Evolutionary conservation across 2,113 vertebrate genomes (phyloP), one percentile per base, ranked within the genome.

Genomic region (Aegithalos caudatus): DNA sequence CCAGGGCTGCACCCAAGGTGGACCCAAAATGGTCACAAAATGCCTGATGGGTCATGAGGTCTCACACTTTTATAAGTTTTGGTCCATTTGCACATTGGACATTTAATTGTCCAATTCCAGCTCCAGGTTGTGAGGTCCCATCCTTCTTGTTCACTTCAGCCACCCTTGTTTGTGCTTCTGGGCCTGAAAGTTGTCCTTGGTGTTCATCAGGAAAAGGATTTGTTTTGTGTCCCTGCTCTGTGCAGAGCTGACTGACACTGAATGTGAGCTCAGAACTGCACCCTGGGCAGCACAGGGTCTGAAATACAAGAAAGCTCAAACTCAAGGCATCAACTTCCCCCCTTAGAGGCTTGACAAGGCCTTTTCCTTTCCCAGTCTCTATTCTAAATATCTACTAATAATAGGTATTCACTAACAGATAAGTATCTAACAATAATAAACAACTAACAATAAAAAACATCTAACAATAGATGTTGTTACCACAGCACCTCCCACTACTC

Each of bases 1-100:
- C n/a, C n/a, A 37, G 57, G 57, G 23, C 57, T 58, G 25, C 57
- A 58, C 57, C 14, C 57, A 58, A 11, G 57, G 10, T 37, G n/a
- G 22, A 11, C 23, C 5, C 1, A 16, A 3, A 58, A 35, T 58
- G 57, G n/a, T 58, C 23, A 58, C n/a, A 17, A 35, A 58, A 58
- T 58, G 56, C 6, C 3, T 3, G 7, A 25, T 3, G 2, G 4
- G n/a, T 58, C 57, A 58, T 4, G 3, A 35, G 10, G 14, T 58
- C 57, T 37, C n/a, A 37, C n/a, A 25, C 4, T 25, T 58, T 37
- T 24, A 16, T 58, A 35, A 35, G 14, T 16, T 58, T 58, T 15
- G 56, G 56, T 58, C 14, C 14, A 58, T 35, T 35, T 35, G 56
- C 22, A 58, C 5, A 10, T 35, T n/a, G 56, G 21, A 13, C n/a